Evolutionary conservation across 1,140 invertebrate species (phyloP).

Genomic region (Calosoma granatense): DNA sequence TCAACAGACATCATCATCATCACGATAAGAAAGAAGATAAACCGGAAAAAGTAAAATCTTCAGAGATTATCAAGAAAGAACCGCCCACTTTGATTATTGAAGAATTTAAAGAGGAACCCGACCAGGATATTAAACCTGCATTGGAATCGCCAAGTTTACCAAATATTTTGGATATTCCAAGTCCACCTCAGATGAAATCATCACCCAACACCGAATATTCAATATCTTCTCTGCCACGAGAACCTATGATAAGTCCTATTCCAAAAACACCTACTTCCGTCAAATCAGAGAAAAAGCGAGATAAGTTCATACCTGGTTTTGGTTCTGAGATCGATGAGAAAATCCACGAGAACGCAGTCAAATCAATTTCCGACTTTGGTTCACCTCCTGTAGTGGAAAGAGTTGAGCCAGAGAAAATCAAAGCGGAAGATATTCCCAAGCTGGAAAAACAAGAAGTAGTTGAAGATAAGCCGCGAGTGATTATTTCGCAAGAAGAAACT

Average conservation of each 20-base stretch:
- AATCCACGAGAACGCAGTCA: conserved; percentile 69
- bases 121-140: conserved; percentile 7
- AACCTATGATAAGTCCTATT: conserved; percentile 45
- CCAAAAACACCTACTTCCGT: conserved; percentile 39
- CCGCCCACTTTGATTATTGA: background rate
- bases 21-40: conserved; percentile 28
- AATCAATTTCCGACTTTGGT: conserved; percentile 55
- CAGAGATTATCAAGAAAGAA: conserved; percentile 18
- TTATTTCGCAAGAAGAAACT: conserved; percentile 86
- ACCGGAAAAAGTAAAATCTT: conserved; percentile 23
- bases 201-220: conserved; percentile 31
- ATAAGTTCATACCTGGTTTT: conserved; percentile 60
- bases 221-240: conserved; percentile 35
- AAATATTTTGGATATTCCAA: conserved; percentile 24
- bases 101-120: conserved; percentile 19
- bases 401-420: conserved; percentile 31
- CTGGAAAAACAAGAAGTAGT: conserved; percentile 29
- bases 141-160: conserved; percentile 25
- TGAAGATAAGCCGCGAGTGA: conserved; percentile 62
- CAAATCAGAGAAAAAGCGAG: conserved; percentile 33
- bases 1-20: conserved; percentile 54
- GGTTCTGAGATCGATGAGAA: conserved; percentile 55
- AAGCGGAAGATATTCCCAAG: conserved; percentile 19
- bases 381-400: conserved; percentile 25
- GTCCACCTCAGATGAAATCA: conserved; percentile 29